Evolutionary conservation across 2,888 invertebrate genomes (phyloP).

Genomic region (Synergus japonicus): DNA sequence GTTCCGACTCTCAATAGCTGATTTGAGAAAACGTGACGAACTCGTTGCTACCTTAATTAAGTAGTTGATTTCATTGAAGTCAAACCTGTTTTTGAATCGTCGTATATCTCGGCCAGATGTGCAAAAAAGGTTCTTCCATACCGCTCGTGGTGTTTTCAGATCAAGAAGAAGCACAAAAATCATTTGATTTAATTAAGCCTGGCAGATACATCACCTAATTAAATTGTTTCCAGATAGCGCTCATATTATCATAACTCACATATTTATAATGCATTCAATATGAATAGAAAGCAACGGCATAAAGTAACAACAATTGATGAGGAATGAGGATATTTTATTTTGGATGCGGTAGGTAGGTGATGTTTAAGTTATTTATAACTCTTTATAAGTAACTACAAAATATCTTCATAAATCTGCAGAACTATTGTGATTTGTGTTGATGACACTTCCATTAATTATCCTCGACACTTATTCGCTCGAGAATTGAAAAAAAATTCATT

Average conservation of each 20-base stretch:
- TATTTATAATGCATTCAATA: background rate
- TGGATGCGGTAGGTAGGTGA: too few species aligned
- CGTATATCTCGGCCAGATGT: conserved; percentile 17
- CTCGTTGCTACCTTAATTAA: conserved; percentile 31
- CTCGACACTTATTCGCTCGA: background rate
- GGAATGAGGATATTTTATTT: too few species aligned
- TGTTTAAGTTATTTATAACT: too few species aligned
- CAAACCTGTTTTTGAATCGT: conserved; percentile 25
- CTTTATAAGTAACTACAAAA: background rate
- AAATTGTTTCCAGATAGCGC: conserved; percentile 13
- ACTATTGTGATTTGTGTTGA: background rate
- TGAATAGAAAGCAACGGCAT: too few species aligned
- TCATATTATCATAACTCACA: background rate
- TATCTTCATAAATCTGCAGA: background rate
- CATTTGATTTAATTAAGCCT: conserved; percentile 21
- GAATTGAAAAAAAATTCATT: background rate
- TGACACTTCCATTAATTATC: background rate
- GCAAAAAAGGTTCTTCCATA: conserved; percentile 3
- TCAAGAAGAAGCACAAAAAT: conserved; percentile 5
- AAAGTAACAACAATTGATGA: too few species aligned
- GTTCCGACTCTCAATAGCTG: background rate
- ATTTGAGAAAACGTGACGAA: conserved; percentile 24
- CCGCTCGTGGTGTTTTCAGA: conserved; percentile 20
- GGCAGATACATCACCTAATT: conserved; percentile 1
- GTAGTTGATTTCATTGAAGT: conserved; percentile 31